Evolutionary conservation across 2,113 vertebrate genomes (phyloP), one percentile per base, ranked within the genome.

Genomic region (Festucalex cinctus): DNA sequence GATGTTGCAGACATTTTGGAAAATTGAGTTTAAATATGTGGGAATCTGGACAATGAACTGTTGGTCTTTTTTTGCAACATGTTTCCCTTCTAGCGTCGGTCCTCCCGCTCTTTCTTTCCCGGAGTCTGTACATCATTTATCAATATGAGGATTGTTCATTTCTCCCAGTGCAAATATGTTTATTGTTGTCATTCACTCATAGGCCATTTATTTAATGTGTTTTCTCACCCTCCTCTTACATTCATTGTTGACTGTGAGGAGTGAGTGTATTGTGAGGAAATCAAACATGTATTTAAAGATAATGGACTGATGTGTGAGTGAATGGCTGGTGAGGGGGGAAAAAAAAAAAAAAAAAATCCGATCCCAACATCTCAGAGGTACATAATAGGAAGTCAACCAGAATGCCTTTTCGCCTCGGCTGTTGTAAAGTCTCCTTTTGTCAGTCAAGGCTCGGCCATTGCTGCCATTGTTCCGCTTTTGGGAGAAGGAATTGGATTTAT

Each of bases 221-320:
- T 82, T 73, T 72, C 61, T 64, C 68, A 63, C 41, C 35, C 67
- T 57, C 64, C 69, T 59, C 49, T 64, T 37, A 20, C 69, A n/a
- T 80, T 79, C 73, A 63, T 57, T 54, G 69, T 76, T 80, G 68
- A 71, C 77, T 70, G 70, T 72, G 75, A 53, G 72, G 58, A 65
- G 73, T 41, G 63, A 70, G 69, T 56, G 76, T 22, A 88, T 87
- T 86, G 84, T 85, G 84, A 69, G 78, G 65, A 82, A 86, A 90
- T 90, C 89, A 90, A 89, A 89, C 82, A 56, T 71, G 60, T 75
- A 85, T 88, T 89, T 88, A 89, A 88, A 81, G 89, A 88, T 89
- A 86, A 90, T 80, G 78, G 84, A 83, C 76, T 75, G 80, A 85
- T 74, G 81, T 81, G 76, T 36, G 14, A 61, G 69, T 81, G 83